Conservation (phyloP, 2,113 vertebrate genomes). For the Colistium nudipinnis region DNA sequence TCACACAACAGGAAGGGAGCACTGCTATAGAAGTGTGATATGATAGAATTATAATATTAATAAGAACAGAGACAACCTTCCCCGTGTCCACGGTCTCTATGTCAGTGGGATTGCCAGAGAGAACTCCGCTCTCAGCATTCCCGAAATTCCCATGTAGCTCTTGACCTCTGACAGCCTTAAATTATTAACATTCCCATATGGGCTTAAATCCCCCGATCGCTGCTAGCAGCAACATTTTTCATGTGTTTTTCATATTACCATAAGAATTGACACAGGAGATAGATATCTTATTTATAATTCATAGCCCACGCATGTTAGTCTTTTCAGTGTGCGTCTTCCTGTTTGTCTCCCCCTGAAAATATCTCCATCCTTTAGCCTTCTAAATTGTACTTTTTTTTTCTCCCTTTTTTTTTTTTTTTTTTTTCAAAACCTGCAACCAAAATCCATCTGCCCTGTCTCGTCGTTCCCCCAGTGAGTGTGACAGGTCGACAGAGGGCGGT, state of each 20-base stretch:
- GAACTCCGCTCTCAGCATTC: slow-evolving; percentile 65
- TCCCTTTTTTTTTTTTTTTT: slow-evolving; percentile 25
- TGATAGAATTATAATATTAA: slow-evolving; percentile 15
- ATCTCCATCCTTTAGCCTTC: slow-evolving; percentile 1
- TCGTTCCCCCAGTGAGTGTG: not conserved
- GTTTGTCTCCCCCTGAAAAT: slow-evolving; percentile 13
- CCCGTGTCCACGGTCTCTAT: slow-evolving; percentile 24
- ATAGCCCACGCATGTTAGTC: slow-evolving; percentile 11
- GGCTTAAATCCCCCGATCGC: slow-evolving; percentile 68
- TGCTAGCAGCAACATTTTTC: slow-evolving; percentile 68
- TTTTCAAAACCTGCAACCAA: slow-evolving; percentile 4
- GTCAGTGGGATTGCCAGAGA: slow-evolving; percentile 59
- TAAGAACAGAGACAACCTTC: slow-evolving; percentile 12
- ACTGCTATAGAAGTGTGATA: slow-evolving; percentile 6
- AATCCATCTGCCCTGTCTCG: not conserved
- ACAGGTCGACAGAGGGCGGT: slow-evolving; percentile 76
- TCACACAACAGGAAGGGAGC: slow-evolving; percentile 25
- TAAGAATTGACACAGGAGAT: slow-evolving; percentile 45
- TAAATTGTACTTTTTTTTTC: slow-evolving; percentile 25
- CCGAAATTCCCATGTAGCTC: slow-evolving; percentile 73
- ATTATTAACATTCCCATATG: slow-evolving; percentile 79
- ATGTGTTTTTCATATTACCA: slow-evolving; percentile 71
- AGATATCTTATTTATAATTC: slow-evolving; percentile 55
- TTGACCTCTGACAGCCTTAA: slow-evolving; percentile 77
- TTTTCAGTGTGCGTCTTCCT: slow-evolving; percentile 18